These are phyloP conservation scores for Eucriotettix oculatus DNA, from an alignment of 2,888 invertebrate genomes.

Conservation along the genomic window DNA sequence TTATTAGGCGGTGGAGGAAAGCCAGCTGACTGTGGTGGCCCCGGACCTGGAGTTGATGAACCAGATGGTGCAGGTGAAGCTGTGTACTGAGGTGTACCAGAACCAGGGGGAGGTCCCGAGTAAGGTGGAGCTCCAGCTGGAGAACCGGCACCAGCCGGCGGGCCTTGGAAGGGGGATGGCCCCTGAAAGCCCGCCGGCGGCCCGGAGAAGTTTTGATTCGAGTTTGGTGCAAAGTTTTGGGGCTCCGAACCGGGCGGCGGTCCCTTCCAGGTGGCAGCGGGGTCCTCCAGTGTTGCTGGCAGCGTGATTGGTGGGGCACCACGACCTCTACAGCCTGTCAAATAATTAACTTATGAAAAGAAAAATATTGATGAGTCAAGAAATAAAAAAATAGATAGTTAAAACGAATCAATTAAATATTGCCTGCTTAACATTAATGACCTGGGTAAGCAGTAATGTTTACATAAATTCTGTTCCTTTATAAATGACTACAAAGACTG, in stretches of 20 bases:
- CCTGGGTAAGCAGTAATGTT: too few relatives aligned
- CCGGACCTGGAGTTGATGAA: slow-evolving; percentile 66
- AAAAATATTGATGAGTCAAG: neutral
- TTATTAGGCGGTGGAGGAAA: slow-evolving; percentile 29
- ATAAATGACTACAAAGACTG: too few relatives aligned
- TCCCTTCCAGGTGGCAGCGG: slow-evolving; percentile 64
- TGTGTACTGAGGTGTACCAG: slow-evolving; percentile 66
- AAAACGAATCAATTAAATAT: too few relatives aligned
- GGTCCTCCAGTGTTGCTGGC: slow-evolving; percentile 60
- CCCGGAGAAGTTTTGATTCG: slow-evolving; percentile 39
- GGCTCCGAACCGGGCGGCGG: slow-evolving; percentile 40
- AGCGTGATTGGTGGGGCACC: slow-evolving; percentile 45
- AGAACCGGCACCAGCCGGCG: slow-evolving; percentile 57
- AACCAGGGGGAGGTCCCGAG: slow-evolving; percentile 50
- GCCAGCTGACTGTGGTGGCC: slow-evolving; percentile 35
- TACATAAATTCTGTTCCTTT: too few relatives aligned
- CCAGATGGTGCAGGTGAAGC: slow-evolving; percentile 73
- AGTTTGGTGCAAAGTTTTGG: slow-evolving; percentile 45
- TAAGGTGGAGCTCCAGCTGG: slow-evolving; percentile 55
- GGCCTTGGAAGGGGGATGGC: slow-evolving; percentile 42
- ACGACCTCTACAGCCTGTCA: slow-evolving; percentile 63
- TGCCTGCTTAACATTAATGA: too few relatives aligned
- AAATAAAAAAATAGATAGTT: neutral
- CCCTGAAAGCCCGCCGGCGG: slow-evolving; percentile 37
- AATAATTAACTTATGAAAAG: slow-evolving; percentile 17